Evolutionary conservation across 2,113 vertebrate species (phyloP), one percentile per base, ranked within the genome.

Genomic region (Progne subis): DNA sequence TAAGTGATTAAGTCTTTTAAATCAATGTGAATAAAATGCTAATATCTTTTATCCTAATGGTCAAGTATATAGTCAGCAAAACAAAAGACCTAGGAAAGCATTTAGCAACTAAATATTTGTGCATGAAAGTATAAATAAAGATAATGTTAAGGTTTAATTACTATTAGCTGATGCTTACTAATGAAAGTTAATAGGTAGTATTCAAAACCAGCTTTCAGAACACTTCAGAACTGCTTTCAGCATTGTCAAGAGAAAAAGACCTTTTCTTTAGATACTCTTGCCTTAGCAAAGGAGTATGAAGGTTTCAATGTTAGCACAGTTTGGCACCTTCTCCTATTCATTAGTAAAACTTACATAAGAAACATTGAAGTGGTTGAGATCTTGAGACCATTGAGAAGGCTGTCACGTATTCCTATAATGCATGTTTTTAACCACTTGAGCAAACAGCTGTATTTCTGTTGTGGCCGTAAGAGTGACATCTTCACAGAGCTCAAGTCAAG

Each of bases 51-150:
- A 97, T 96, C 85, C 72, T 88, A 95, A 92, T 6, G 32, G 83
- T 94, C 92, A 95, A 95, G 92, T 94, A 96, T 67, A 92, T 87
- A 97, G 83, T 86, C 81, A 90, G 50, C 56, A 86, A 97, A 96
- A 96, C 87, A 96, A 92, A 91, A 97, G 96, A 82, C 61, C 70
- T 94, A 49, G 92, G 89, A 97, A 97, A 95, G 87, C 89, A 91
- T 95, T 96, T 92, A 95, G 59, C 88, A 95, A 90, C 94, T 92
- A 97, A 97, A 83, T 96, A 94, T 97, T 96, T 96, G 95, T 87
- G 94, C 64, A 84, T 71, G 76, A 77, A 91, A 52, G 65, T 50
- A 57, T 83, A 81, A 92, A 68, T 15, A 90, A 86, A 94, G 72
- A 56, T 56, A 81, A 68, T 74, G 52, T 70, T 74, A 88, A 88